A percentile compares a stretch with the other conserved stretches of the same genome.
phyloP scores from a whole-genome alignment of 2,797 vertebrate species.

The Eutrigla gurnardus region DNA sequence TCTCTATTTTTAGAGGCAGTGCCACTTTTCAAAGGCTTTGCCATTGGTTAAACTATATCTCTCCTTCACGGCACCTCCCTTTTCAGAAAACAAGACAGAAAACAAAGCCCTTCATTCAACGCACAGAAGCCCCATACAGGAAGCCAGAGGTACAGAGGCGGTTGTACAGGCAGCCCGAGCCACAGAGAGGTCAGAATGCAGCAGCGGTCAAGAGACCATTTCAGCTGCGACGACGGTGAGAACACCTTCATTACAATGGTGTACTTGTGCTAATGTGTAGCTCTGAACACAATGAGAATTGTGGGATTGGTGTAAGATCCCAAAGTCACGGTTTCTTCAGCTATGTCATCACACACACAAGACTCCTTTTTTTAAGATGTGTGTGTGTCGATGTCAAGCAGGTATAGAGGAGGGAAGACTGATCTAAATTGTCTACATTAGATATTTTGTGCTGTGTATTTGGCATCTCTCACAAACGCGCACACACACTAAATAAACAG shows the following conservation, averaged over 20 bases:
- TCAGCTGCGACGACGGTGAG: conserved; percentile 89
- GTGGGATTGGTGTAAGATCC: neutral
- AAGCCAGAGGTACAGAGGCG: conserved; percentile 80
- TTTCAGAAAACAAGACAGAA: conserved; percentile 64
- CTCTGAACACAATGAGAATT: neutral
- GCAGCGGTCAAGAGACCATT: conserved; percentile 82
- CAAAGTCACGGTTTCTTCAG: neutral
- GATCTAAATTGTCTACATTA: neutral
- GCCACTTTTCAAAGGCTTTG: neutral
- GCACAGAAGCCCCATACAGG: conserved; percentile 61
- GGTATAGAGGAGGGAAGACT: neutral
- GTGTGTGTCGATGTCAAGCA: neutral
- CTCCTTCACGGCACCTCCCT: neutral
- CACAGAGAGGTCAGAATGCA: conserved; percentile 71
- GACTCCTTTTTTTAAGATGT: rapidly evolving
- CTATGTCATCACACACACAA: neutral
- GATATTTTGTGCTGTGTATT: neutral
- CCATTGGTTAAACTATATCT: neutral
- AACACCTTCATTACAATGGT: neutral
- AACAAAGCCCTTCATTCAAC: conserved; percentile 70
- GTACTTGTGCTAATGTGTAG: neutral
- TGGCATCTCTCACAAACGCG: neutral
- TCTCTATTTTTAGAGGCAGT: neutral
- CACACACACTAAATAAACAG: neutral
- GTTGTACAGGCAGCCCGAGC: conserved; percentile 72